Base-by-base conservation (phyloP, 1,140 invertebrate species). In the Hydropsyche tenuis region DNA sequence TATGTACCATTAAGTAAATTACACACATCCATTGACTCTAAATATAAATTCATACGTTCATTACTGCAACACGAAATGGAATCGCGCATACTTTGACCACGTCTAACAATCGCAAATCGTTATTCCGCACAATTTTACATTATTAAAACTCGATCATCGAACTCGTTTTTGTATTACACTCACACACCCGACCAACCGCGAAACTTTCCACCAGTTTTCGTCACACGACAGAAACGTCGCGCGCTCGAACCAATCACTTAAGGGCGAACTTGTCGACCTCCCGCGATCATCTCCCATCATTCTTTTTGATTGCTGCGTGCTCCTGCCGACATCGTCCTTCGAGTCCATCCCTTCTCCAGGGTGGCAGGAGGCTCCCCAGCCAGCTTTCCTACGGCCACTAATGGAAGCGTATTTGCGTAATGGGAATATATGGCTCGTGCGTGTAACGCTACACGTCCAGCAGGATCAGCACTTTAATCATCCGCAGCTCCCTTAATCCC, bases 341-440 rank as follows among this genome's bases (percentile, higher is more conserved):
- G 7, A 56, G 7, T 23, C 20, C 51, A 20, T 23, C 42, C 23
- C 42, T 18, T 14, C 16, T 5, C 22, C 37, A 2, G 0, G 1
- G 5, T 11, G 18, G 46, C 64, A 62, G 7, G 11, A 11, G 9
- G 16, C 48, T 5, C 45, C 63, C 18, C 42, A 14, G n/a, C 43
- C 45, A 25, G 11, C 18, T 46, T 46, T 20, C 14, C 60, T 22
- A n/a, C n/a, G n/a, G n/a, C 68, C 68, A 60, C 66, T 76, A 76
- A 76, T 76, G 75, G 71, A 51, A 65, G 14, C 66, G 75, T 76
- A 76, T 76, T 73, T 76, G 72, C 75, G 60, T 76, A 76, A 73
- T 76, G 75, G 27, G 66, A 66, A 76, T 76, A 76, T 76, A 73
- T 73, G 66, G 66, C 27, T 65, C 12, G 18, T 69, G 71, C 68